phyloP scores from a whole-genome alignment of 1,140 invertebrate genomes.

The Sycophaga agraensis region DNA sequence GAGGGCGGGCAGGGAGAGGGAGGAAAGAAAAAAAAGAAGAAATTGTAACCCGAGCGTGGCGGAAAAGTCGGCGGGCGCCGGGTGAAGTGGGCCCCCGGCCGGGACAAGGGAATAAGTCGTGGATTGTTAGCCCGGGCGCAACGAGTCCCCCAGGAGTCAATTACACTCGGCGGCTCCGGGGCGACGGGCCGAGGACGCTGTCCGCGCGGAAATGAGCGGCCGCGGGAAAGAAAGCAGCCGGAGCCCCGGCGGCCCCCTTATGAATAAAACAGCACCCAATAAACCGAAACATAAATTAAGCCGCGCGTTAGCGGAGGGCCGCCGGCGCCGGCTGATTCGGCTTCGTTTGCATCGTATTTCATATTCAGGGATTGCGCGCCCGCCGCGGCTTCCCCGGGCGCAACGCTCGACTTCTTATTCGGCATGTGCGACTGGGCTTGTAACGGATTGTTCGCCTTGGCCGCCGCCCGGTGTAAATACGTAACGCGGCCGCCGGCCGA shows the following conservation, averaged over 20 bases:
- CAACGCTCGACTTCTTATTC: no score
- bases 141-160: conserved; percentile 34
- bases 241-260: conserved; percentile 14
- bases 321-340: neutral
- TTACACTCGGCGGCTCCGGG: conserved; percentile 33
- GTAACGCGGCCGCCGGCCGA: no score
- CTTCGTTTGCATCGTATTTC: conserved; percentile 2
- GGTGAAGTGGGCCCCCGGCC: neutral
- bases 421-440: no score
- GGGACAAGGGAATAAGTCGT: conserved; percentile 26
- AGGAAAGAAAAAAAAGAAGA: neutral
- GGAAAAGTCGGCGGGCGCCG: neutral
- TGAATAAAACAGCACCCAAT: conserved; percentile 34
- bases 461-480: no score
- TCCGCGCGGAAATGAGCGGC: conserved; percentile 20
- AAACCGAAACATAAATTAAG: conserved; percentile 33
- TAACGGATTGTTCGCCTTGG: no score
- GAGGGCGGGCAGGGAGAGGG: no score
- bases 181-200: neutral
- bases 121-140: conserved; percentile 31
- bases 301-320: no score
- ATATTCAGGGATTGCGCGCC: neutral
- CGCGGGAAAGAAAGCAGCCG: neutral
- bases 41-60: neutral
- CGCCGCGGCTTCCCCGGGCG: neutral